phyloP scores from a whole-genome alignment of 2,797 vertebrate genomes.

The Fratercula arctica region DNA sequence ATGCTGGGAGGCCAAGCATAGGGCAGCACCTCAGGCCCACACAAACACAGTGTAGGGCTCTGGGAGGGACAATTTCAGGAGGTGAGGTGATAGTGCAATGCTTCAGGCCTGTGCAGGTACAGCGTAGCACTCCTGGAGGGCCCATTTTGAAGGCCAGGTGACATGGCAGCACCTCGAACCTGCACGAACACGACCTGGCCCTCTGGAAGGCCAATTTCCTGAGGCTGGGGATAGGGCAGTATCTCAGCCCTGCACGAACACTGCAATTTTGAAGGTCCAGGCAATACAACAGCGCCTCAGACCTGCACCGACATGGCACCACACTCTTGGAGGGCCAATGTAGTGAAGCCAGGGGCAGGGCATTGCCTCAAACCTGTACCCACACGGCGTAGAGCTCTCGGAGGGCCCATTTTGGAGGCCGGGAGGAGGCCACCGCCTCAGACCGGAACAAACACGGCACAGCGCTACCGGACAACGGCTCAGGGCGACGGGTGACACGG shows the following conservation, averaged over 20 bases:
- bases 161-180: neutral
- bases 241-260: neutral
- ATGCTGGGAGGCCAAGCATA: fast-evolving
- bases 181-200: fast-evolving
- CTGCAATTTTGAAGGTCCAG: fast-evolving
- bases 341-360: fast-evolving
- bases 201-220: fast-evolving
- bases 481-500: too few species aligned
- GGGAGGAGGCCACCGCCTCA: fast-evolving
- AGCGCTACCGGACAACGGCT: fast-evolving
- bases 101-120: too few species aligned
- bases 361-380: neutral
- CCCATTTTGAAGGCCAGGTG: fast-evolving
- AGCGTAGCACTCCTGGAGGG: fast-evolving
- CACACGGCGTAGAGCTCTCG: fast-evolving
- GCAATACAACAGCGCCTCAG: neutral
- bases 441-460: fast-evolving
- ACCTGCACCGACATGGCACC: fast-evolving
- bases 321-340: fast-evolving
- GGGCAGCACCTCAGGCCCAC: neutral
- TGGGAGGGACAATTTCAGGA: neutral
- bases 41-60: fast-evolving
- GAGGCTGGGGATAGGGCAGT: fast-evolving
- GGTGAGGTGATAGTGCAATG: fast-evolving
- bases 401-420: fast-evolving